phyloP scores from a whole-genome alignment of 2,888 invertebrate species.

The Torymus auratus region DNA sequence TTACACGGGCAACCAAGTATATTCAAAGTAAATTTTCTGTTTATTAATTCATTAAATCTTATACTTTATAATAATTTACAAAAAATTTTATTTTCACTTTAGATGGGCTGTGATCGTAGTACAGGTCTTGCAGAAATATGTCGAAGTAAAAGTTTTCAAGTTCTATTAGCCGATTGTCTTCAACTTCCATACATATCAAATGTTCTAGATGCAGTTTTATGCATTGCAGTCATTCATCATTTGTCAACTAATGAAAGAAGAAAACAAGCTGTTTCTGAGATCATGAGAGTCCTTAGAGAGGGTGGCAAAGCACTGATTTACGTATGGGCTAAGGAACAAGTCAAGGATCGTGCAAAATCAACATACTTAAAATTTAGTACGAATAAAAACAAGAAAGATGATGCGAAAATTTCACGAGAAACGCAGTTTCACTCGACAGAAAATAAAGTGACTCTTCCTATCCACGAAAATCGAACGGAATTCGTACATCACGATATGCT shows the following conservation, averaged over 20 bases:
- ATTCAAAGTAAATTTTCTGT: conserved; percentile 57
- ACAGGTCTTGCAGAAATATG: conserved; percentile 83
- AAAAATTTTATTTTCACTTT: conserved; percentile 61
- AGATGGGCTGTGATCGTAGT: conserved; percentile 91
- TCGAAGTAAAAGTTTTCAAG: conserved; percentile 80
- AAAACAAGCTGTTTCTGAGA: conserved; percentile 85
- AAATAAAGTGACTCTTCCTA: conserved; percentile 79
- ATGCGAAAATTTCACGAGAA: conserved; percentile 71
- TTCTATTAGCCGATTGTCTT: conserved; percentile 88
- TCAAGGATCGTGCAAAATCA: conserved; percentile 81
- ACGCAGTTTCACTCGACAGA: conserved; percentile 27
- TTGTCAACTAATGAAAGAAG: conserved; percentile 89
- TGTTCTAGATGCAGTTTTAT: conserved; percentile 89
- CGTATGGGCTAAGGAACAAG: conserved; percentile 97
- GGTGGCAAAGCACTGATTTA: conserved; percentile 91
- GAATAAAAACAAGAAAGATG: conserved; percentile 77
- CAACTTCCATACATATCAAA: conserved; percentile 83
- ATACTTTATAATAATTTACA: conserved; percentile 50
- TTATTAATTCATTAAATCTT: conserved; percentile 39
- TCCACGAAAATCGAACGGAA: conserved; percentile 94
- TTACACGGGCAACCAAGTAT: conserved; percentile 75
- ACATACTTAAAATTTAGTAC: conserved; percentile 81
- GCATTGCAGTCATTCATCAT: conserved; percentile 98
- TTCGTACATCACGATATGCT: conserved; percentile 94
- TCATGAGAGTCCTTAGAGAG: conserved; percentile 84